Evolutionary conservation across 1,140 invertebrate species (phyloP), one percentile per base, ranked within the genome.

Genomic region (Antheraea pernyi): DNA sequence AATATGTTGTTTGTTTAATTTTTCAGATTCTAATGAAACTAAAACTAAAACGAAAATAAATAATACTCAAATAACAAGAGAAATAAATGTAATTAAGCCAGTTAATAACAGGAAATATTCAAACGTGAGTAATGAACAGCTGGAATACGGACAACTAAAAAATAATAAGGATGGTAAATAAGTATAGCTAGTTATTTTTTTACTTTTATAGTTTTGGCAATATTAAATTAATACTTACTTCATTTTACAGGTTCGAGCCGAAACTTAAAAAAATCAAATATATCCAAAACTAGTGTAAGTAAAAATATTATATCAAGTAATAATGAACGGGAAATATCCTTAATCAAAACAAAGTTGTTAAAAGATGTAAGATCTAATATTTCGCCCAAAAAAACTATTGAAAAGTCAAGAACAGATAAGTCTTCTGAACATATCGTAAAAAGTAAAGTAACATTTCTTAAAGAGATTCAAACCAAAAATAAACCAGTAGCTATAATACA

Each of bases 1-100:
- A 8, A 8, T 9, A 42, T 42, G 39, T 42, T 42, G 1, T 42
- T 42, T 11, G 2, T 42, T 8, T 11, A 42, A 42, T 42, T 70
- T 83, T 79, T 30, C 60, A 84, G 84, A 76, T 71, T 53, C 75
- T 30, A 78, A 69, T 39, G 81, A 80, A 62, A 53, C 58, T 30
- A 86, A 84, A 71, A 42, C 66, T 59, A 80, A 67, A 76, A 69
- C 70, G 39, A 86, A 84, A 81, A 73, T 39, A 18, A 84, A 71
- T 67, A 77, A 73, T 71, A 42, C 72, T 19, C 67, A 59, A 64
- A 77, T 70, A 68, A 83, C 73, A 72, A 86, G 80, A 67, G 80
- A 81, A 64, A 67, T 71, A 19, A 73, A 65, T 71, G 63, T 70
- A 58, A 42, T 64, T 66, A 81, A 80, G 75, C 39, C 72, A 4